phyloP scores from a whole-genome alignment of 1,140 invertebrate species.

The Lasioglossum albipes region DNA sequence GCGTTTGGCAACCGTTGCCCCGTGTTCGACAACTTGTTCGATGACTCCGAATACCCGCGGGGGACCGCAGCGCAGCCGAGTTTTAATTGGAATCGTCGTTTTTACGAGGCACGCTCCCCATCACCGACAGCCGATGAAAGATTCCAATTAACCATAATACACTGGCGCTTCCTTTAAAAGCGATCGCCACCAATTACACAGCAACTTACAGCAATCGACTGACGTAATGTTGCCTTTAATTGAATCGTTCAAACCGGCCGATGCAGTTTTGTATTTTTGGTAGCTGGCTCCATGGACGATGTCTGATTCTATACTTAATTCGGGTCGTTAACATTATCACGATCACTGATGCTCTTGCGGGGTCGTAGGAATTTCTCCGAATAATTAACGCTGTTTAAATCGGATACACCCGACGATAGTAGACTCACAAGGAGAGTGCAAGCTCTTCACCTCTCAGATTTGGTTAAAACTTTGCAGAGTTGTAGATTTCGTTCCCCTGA shows the following conservation, averaged over 20 bases:
- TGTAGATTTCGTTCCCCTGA: too few species aligned
- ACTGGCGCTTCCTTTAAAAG: not conserved
- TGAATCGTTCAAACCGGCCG: not conserved
- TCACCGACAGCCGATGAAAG: not conserved
- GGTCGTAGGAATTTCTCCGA: too few species aligned
- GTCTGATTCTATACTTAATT: not conserved
- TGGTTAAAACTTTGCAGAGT: too few species aligned
- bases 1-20: not conserved
- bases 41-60: not conserved
- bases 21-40: not conserved
- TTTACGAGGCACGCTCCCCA: not conserved
- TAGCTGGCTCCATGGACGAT: too few species aligned
- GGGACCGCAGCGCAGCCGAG: not conserved
- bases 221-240: not conserved
- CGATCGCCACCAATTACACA: slow-evolving; percentile 12
- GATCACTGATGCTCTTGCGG: too few species aligned
- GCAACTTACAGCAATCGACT: not conserved
- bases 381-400: too few species aligned
- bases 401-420: too few species aligned
- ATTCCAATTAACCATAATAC: slow-evolving; percentile 32
- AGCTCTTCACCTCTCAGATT: too few species aligned
- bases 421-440: too few species aligned
- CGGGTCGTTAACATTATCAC: too few species aligned
- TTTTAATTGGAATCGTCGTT: slow-evolving; percentile 6
- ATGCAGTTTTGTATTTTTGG: not conserved